phyloP scores from a whole-genome alignment of 1,140 invertebrate species.

The Geopemphigus sp. region DNA sequence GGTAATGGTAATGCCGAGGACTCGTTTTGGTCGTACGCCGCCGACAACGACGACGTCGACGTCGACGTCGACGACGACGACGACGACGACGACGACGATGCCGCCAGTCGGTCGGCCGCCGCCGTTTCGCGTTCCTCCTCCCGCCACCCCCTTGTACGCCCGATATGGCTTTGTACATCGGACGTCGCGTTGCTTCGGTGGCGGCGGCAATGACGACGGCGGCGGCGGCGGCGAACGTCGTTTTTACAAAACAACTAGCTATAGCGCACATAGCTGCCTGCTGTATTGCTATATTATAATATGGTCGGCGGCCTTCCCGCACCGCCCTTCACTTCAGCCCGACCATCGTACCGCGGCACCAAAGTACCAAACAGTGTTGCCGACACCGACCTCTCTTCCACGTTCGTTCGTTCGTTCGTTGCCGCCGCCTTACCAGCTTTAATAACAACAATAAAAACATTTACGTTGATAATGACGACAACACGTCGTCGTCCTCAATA shows the following conservation, averaged over 20 bases:
- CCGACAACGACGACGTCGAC: neutral
- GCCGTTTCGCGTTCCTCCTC: neutral
- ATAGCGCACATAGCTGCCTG: too few relatives aligned
- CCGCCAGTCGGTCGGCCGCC: conserved; percentile 42
- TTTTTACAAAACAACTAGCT: conserved; percentile 40
- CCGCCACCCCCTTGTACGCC: neutral
- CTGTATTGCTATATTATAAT: conserved; percentile 30
- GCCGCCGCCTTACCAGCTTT: conserved; percentile 28
- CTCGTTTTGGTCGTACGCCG: conserved; percentile 46
- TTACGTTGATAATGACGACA: conserved; percentile 17
- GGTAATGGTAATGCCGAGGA: conserved; percentile 38
- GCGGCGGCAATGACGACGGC: conserved; percentile 3
- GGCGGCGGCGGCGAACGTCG: conserved; percentile 31
- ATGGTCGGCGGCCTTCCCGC: conserved; percentile 32
- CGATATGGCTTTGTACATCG: conserved; percentile 22
- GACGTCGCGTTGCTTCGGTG: conserved; percentile 2
- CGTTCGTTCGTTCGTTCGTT: conserved; percentile 9
- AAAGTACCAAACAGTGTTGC: conserved; percentile 34
- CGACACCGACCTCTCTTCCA: conserved; percentile 48
- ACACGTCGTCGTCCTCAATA: neutral
- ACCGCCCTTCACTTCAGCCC: neutral
- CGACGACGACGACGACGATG: too few relatives aligned
- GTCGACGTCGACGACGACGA: too few relatives aligned
- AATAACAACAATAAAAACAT: conserved; percentile 33
- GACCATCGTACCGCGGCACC: too few relatives aligned